phyloP scores from a whole-genome alignment of 2,797 vertebrate species.

The Neomorphus geoffroyi region DNA sequence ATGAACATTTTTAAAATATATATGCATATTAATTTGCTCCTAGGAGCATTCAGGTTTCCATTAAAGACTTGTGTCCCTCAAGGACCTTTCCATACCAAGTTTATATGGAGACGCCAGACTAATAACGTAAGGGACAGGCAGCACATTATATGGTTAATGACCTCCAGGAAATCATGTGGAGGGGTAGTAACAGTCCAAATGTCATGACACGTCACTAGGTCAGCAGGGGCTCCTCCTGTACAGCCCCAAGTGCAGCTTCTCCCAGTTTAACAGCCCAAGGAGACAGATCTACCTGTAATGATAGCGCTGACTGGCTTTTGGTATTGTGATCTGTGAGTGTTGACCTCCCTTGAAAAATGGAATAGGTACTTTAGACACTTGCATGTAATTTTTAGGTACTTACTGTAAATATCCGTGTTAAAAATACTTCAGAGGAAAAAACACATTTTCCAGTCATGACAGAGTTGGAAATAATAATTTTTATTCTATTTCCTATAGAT shows the following conservation, averaged over 20 bases:
- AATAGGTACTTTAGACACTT: background rate
- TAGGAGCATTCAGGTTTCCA: slow-evolving; percentile 27
- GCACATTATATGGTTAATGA: background rate
- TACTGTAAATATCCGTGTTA: background rate
- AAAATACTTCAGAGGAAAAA: background rate
- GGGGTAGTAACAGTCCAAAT: background rate
- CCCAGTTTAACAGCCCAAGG: background rate
- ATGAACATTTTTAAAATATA: slow-evolving; percentile 31
- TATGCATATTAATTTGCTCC: slow-evolving; percentile 23
- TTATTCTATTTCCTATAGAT: background rate
- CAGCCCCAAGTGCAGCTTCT: background rate
- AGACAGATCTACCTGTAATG: background rate
- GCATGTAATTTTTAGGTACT: background rate
- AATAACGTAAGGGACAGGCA: background rate
- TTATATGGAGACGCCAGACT: background rate
- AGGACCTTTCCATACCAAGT: background rate
- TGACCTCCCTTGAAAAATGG: background rate
- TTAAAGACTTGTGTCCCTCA: slow-evolving; percentile 22
- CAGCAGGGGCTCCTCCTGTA: background rate
- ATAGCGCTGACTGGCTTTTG: background rate
- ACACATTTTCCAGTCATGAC: background rate
- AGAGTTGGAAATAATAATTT: background rate
- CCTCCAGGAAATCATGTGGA: background rate
- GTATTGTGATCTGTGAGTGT: background rate
- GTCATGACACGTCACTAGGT: background rate